Base-by-base conservation (phyloP, 2,113 vertebrate species). In the Nycticebus coucang region DNA sequence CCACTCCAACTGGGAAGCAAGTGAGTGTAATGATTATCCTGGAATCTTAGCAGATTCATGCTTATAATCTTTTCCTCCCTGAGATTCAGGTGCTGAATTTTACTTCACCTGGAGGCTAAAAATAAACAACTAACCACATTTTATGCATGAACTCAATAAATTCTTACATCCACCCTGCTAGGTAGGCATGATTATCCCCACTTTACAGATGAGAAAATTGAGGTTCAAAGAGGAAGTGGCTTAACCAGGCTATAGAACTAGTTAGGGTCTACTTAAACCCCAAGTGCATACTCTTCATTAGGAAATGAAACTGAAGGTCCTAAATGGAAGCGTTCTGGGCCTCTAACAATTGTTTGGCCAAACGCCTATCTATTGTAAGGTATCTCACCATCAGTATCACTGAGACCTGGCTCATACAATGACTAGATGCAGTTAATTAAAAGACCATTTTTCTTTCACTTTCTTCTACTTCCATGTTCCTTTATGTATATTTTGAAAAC, bases 401-500 rank as follows among this genome's bases (percentile, higher is more conserved):
- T 68, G 33, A 95, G 55, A 28, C 30, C 37, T 59, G 53, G 21
- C 45, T 96, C 37, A 62, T 66, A 75, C 2, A 9, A 85, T n/a
- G 28, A 93, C 17, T 35, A 78, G 19, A 62, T 78, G n/a, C 37
- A 84, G 57, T 80, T 78, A 77, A 77, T 57, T 93, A 15, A 89
- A 95, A 89, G 41, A 64, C n/a, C 62, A n/a, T 14, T 45, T 30
- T 26, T 81, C 53, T 71, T 78, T 77, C 2, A 80, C 22, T 69
- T 85, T 83, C n/a, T 75, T 71, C 37, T 17, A 62, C 37, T 92
- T 85, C n/a, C 6, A 45, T 64, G 17, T 79, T 88, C 9, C n/a
- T 84, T 89, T 87, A 33, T 89, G 30, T 19, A 79, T 11, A 96
- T 91, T 94, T 94, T 94, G 11, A 94, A 95, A 92, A 60, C 53